Evolutionary conservation across 2,888 invertebrate genomes (phyloP).

Genomic region (Lasioglossum malachurum): DNA sequence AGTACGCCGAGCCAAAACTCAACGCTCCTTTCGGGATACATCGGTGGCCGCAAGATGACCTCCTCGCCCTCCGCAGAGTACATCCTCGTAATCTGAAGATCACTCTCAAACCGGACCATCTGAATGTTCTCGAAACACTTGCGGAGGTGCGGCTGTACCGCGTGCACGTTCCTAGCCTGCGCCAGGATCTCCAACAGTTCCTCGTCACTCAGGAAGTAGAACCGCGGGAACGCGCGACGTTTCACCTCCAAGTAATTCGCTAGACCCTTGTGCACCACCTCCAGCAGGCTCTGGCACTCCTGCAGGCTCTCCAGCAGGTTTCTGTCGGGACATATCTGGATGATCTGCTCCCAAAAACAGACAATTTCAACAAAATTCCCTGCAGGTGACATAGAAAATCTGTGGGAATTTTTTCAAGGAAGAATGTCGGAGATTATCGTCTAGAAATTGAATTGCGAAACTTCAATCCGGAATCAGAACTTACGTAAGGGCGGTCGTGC

Average conservation of each 20-base stretch:
- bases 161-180: constrained; percentile 91
- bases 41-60: constrained; percentile 88
- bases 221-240: constrained; percentile 90
- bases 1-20: constrained; percentile 91
- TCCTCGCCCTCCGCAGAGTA: constrained; percentile 92
- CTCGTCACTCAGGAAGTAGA: constrained; percentile 94
- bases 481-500: constrained; percentile 86
- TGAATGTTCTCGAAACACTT: constrained; percentile 94
- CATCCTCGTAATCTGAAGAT: constrained; percentile 90
- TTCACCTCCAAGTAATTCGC: constrained; percentile 92
- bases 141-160: constrained; percentile 93
- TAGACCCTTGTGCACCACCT: constrained; percentile 91
- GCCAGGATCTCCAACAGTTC: constrained; percentile 93
- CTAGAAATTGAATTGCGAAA: not conserved
- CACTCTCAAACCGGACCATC: constrained; percentile 89
- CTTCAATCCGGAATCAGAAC: not conserved
- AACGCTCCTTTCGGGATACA: constrained; percentile 90
- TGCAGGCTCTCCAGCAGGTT: constrained; percentile 89
- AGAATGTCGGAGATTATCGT: not conserved
- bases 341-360: constrained; percentile 85
- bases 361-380: not conserved
- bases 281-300: constrained; percentile 90
- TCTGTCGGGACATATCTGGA: constrained; percentile 88
- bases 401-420: not conserved
- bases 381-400: not conserved